Conservation (phyloP, 1,140 invertebrate genomes). For the Drosophila elegans region DNA sequence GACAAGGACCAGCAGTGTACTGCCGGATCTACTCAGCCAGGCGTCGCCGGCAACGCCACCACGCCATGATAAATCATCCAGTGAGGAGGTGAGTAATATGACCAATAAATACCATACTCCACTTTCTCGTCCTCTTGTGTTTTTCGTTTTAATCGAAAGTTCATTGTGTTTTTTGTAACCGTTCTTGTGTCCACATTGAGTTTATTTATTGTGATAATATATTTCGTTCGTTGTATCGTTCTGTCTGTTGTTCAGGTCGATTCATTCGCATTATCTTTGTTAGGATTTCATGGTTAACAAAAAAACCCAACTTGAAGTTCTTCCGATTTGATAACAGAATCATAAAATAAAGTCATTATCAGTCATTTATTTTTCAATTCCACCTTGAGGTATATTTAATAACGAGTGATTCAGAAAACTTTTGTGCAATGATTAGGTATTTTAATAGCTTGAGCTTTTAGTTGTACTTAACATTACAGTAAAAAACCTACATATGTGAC, state of each 20-base stretch:
- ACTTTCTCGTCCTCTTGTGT: constrained; percentile 17
- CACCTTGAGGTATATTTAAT: neutral
- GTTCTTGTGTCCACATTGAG: constrained; percentile 43
- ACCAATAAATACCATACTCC: constrained; percentile 38
- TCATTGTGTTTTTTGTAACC: constrained; percentile 69
- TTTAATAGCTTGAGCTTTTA: constrained; percentile 9
- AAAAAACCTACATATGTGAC: too few species aligned
- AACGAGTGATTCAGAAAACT: neutral
- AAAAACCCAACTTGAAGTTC: neutral
- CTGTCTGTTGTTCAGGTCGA: constrained; percentile 19
- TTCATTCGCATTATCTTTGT: constrained; percentile 20
- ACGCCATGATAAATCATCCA: constrained; percentile 95
- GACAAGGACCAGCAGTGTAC: constrained; percentile 93
- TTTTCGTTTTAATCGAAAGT: constrained; percentile 50
- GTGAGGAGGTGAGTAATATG: constrained; percentile 93
- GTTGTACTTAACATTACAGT: too few species aligned
- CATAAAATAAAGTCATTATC: constrained; percentile 15
- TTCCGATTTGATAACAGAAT: constrained; percentile 14
- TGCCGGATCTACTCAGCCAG: constrained; percentile 96
- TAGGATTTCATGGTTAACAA: constrained; percentile 16
- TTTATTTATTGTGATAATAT: constrained; percentile 54
- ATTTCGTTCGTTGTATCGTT: constrained; percentile 26
- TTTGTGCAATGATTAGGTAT: neutral
- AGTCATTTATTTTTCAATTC: constrained; percentile 15
- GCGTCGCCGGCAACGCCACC: constrained; percentile 92